Base-by-base conservation (phyloP, 2,888 invertebrate species). In the Sminthurinus aureus region DNA sequence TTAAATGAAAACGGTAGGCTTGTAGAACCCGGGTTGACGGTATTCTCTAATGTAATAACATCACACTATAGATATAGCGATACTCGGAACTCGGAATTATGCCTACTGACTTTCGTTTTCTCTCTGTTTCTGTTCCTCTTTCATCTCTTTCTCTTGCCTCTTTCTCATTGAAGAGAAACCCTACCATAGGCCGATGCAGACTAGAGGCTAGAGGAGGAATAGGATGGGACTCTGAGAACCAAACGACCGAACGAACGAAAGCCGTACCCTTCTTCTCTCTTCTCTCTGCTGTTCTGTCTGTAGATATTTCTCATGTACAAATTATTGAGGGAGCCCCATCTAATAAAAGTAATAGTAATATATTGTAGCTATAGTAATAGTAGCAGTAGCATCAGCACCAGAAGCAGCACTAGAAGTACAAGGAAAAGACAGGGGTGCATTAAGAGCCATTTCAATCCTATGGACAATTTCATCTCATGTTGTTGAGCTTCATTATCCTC, bases 71-170 rank as follows among this genome's bases (percentile, higher is more conserved):
- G 58, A 58, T 58, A 58, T 58, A 58, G 18, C 58, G 58, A 58
- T 58, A 58, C 18, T 58, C 58, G 58, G 58, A 58, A 58, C 58
- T 58, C 58, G 58, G 58, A 58, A 58, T 18, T 71, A 20, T 71
- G 22, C n/a, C 71, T 71, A 26, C 71, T 71, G 12, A 26, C 71
- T 71, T 20, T 71, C 20, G 13, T 20, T 71, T 13, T 71, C 71
- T 71, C 71, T 71, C 26, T 71, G 0, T 71, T 15, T 71, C 71
- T 71, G 4, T 71, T 71, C 20, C 58, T 58, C 58, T 58, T 58
- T 58, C 38, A 38, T 1, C 38, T 38, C 38, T 38, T 38, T 38
- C 38, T 38, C 38, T 38, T 38, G 1, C 38, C 1, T 38, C 38
- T 38, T 38, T 38, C 38, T 38, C 38, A 6, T 38, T 38, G 15